Base-by-base conservation (phyloP, 1,140 invertebrate genomes). In the Bacillus rossius region DNA sequence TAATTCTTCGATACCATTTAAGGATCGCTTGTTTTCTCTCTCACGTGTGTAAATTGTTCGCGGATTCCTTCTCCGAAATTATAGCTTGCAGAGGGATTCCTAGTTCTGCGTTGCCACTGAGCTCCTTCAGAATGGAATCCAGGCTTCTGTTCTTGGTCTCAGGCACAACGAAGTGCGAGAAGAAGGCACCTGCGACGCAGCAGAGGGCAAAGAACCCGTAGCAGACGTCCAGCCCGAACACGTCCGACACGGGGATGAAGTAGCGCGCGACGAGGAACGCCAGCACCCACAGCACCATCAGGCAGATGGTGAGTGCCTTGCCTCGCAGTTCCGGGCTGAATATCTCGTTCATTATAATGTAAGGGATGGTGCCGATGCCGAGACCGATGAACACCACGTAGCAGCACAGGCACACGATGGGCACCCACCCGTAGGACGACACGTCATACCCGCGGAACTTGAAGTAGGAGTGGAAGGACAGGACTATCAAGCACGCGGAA, bases 291-390 rank as follows among this genome's bases (percentile, higher is more conserved):
- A 92, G 94, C 2, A 84, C 75, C 65, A 87, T 84, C 0, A 92
- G 86, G 0, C 85, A 84, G 1, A 95, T 71, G 23, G 86, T 82
- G 1, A 84, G 84, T 0, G 91, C 92, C 0, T 84, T 74, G 1
- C 88, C 90, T 62, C 90, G 87, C n/a, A 88, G 81, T 56, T 92
- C 88, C 38, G 87, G 76, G 34, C 89, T 74, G 71, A 87, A 84
- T 14, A 86, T 75, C 68, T 88, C 86, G 0, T 82, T 77, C 42
- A 81, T 75, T 0, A 86, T 67, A 1, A 87, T 71, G 64, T 81
- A 83, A 0, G 85, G 84, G 45, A 81, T 67, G 2, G 72, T 71
- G 3, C 78, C 78, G 37, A 75, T 64, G 0, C 79, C 80, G 0
- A 79, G 29, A 14, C 73, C 70, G 47, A 76, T 80, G 0, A 74